A percentile compares a stretch with the other conserved stretches of the same genome.
Evolutionary conservation across 2,888 invertebrate genomes (phyloP).

Genomic region (Mythimna impura): DNA sequence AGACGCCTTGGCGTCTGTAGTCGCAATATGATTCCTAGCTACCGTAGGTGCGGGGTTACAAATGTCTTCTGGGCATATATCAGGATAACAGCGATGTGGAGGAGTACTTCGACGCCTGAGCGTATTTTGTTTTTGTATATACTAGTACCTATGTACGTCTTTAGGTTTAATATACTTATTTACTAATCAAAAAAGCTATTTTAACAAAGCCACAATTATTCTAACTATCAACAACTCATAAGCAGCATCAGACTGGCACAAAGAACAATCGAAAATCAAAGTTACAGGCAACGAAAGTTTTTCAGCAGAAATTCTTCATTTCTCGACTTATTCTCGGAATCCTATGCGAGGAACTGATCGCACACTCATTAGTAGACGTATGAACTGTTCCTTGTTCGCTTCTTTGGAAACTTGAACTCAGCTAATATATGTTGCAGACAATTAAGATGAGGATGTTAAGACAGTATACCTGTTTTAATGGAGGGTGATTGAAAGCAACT

Average conservation of each 20-base stretch:
- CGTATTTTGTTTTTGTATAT: too few species aligned
- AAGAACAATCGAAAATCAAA: neutral
- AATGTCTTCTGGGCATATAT: too few species aligned
- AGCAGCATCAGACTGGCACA: neutral
- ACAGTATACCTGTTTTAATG: slow-evolving; percentile 21
- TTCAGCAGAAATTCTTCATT: slow-evolving; percentile 3
- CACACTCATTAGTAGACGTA: slow-evolving; percentile 37
- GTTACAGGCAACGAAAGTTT: slow-evolving; percentile 25
- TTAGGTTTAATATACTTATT: too few species aligned
- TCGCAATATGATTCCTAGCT: too few species aligned
- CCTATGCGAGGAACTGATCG: slow-evolving; percentile 4
- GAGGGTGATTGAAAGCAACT: neutral
- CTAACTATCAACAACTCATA: neutral
- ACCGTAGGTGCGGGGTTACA: too few species aligned
- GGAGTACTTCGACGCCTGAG: too few species aligned
- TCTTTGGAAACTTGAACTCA: slow-evolving; percentile 31
- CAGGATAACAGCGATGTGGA: too few species aligned
- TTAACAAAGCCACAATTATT: neutral
- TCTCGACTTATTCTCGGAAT: slow-evolving; percentile 10
- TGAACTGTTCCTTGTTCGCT: slow-evolving; percentile 23
- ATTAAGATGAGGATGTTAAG: slow-evolving; percentile 28
- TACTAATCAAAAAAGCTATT: too few species aligned
- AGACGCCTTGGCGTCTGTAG: too few species aligned
- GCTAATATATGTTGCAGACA: slow-evolving; percentile 33
- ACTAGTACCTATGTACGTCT: too few species aligned